Evolutionary conservation across 64 coral and sea anemone genomes (phyloP).

Genomic region (Astreopora myriophthalma): DNA sequence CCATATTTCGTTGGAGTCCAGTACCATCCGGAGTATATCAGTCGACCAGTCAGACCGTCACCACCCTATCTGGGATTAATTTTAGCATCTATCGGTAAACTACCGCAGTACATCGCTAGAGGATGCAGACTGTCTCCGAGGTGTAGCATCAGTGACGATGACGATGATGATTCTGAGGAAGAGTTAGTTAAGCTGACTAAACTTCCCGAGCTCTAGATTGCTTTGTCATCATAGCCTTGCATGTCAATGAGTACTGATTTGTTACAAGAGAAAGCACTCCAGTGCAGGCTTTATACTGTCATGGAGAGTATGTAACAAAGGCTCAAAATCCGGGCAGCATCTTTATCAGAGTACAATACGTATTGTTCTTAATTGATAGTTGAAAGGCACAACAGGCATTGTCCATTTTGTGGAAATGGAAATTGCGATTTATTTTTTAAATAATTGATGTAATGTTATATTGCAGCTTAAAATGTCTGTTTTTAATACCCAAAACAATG

Average conservation of each 20-base stretch:
- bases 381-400: no score
- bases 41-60: conserved; percentile 91
- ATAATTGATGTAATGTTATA: no score
- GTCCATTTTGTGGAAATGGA: no score
- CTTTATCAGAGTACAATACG: no score
- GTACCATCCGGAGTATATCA: conserved; percentile 96
- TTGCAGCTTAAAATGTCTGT: no score
- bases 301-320: no score
- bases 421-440: no score
- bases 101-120: conserved; percentile 71
- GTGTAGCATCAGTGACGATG: conserved; percentile 83
- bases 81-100: conserved; percentile 86
- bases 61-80: conserved; percentile 96
- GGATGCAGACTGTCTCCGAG: conserved; percentile 90
- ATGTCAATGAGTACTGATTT: not conserved
- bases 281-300: no score
- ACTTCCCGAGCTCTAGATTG: conserved; percentile 62
- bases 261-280: no score
- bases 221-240: not conserved
- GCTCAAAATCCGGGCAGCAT: no score
- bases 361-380: no score
- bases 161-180: conserved; percentile 66
- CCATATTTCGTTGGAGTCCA: conserved; percentile 98
- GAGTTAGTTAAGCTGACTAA: conserved; percentile 46
- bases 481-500: no score